Evolutionary conservation across 2,888 invertebrate genomes (phyloP).

Genomic region (Conistra vaccinii): DNA sequence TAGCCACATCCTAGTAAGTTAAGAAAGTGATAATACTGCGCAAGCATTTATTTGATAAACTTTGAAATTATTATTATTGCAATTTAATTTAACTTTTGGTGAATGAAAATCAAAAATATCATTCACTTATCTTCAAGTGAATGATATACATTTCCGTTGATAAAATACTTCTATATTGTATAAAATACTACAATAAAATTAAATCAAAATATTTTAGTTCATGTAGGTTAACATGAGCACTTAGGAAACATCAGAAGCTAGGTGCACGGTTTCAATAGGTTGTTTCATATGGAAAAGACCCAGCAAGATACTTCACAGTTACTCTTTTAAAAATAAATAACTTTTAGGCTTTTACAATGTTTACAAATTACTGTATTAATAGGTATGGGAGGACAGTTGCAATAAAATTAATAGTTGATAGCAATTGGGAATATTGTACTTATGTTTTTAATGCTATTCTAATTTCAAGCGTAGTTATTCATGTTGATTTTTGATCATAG

Average conservation of each 20-base stretch:
- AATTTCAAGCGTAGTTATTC: not conserved
- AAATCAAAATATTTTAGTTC: too few relatives aligned
- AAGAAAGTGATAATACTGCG: not conserved
- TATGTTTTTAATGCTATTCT: not conserved
- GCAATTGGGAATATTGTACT: not conserved
- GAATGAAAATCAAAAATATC: not conserved
- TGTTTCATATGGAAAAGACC: too few relatives aligned
- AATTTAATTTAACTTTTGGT: not conserved
- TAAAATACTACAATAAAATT: not conserved
- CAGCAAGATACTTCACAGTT: too few relatives aligned
- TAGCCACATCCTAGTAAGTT: not conserved
- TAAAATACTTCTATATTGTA: not conserved
- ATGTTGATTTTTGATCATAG: not conserved
- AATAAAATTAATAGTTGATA: not conserved
- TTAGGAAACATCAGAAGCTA: too few relatives aligned
- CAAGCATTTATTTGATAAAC: not conserved
- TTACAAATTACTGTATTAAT: too few relatives aligned
- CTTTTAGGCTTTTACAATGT: too few relatives aligned
- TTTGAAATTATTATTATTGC: not conserved
- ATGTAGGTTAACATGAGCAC: too few relatives aligned
- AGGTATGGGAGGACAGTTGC: too few relatives aligned
- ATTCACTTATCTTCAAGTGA: too few relatives aligned
- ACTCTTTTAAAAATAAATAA: too few relatives aligned
- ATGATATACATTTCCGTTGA: conserved; percentile 22
- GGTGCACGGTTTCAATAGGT: too few relatives aligned